phyloP scores from a whole-genome alignment of 1,140 invertebrate species.

The Anadara kagoshimensis region DNA sequence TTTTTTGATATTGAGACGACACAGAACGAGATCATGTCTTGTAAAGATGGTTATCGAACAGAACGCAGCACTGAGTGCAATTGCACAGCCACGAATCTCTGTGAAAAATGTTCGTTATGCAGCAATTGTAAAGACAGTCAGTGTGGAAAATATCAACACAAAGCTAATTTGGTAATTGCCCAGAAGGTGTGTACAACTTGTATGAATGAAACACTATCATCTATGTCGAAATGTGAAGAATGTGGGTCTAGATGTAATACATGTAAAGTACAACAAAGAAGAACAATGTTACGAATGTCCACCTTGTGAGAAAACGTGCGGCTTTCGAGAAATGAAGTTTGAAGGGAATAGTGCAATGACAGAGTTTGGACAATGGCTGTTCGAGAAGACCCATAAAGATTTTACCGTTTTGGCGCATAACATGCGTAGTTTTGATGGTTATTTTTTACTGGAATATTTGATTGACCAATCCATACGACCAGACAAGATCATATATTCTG shows the following conservation, averaged over 20 bases:
- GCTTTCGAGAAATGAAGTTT: slow-evolving; percentile 28
- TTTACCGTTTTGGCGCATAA: slow-evolving; percentile 30
- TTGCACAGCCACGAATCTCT: slow-evolving; percentile 8
- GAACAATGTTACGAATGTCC: neutral
- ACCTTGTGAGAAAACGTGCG: slow-evolving; percentile 26
- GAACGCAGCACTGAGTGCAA: neutral
- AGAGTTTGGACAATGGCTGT: slow-evolving; percentile 25
- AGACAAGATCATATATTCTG: slow-evolving; percentile 25
- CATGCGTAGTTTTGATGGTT: slow-evolving; percentile 24
- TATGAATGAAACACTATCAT: neutral
- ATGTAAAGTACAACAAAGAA: neutral
- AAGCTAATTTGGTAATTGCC: neutral
- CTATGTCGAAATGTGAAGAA: neutral
- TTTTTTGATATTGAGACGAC: slow-evolving; percentile 32
- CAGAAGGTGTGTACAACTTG: neutral
- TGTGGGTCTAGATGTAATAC: slow-evolving; percentile 11
- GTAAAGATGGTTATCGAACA: slow-evolving; percentile 5
- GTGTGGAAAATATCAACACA: slow-evolving; percentile 7
- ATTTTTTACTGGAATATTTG: slow-evolving; percentile 23
- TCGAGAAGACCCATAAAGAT: slow-evolving; percentile 3
- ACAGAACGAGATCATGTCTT: slow-evolving; percentile 23
- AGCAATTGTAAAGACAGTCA: slow-evolving; percentile 11
- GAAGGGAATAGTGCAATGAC: neutral
- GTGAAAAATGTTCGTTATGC: slow-evolving; percentile 5
- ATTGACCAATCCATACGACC: slow-evolving; percentile 27